Conservation (phyloP, 37 sponge, comb jelly and placozoan genomes). For the Oscarella lobularis region DNA sequence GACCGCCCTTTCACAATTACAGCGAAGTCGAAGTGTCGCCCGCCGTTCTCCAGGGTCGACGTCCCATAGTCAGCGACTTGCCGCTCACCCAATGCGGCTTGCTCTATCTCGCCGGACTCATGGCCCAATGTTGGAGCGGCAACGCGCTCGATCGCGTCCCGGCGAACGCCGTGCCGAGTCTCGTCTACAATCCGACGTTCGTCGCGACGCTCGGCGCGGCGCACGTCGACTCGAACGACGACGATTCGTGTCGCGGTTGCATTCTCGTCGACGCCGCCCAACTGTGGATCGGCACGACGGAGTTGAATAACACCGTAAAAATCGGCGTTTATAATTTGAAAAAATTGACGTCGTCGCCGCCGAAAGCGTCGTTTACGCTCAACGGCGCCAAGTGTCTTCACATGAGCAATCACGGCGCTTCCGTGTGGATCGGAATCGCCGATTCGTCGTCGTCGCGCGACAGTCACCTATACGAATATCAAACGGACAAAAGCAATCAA, state of each 20-base stretch:
- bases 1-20: slow-evolving; percentile 48
- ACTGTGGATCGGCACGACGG: background rate
- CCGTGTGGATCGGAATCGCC: too few relatives aligned
- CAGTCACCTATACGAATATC: too few relatives aligned
- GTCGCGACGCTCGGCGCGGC: slow-evolving; percentile 14
- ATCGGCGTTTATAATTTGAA: background rate
- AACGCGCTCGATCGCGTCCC: slow-evolving; percentile 39
- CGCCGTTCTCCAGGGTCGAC: slow-evolving; percentile 29
- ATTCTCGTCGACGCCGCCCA: background rate
- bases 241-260: background rate
- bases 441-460: too few relatives aligned
- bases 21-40: slow-evolving; percentile 31
- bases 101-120: slow-evolving; percentile 48
- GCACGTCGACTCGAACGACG: background rate
- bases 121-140: slow-evolving; percentile 71
- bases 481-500: too few relatives aligned
- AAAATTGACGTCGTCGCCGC: background rate
- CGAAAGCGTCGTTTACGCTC: too few relatives aligned
- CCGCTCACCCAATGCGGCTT: slow-evolving; percentile 30
- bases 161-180: slow-evolving; percentile 11
- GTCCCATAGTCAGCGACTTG: slow-evolving; percentile 51
- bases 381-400: too few relatives aligned
- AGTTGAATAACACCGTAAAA: background rate
- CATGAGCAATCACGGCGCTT: too few relatives aligned
- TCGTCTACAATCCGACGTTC: slow-evolving; percentile 7